Base-by-base conservation (phyloP, 2,888 invertebrate genomes). In the Eristalinus aeneus region DNA sequence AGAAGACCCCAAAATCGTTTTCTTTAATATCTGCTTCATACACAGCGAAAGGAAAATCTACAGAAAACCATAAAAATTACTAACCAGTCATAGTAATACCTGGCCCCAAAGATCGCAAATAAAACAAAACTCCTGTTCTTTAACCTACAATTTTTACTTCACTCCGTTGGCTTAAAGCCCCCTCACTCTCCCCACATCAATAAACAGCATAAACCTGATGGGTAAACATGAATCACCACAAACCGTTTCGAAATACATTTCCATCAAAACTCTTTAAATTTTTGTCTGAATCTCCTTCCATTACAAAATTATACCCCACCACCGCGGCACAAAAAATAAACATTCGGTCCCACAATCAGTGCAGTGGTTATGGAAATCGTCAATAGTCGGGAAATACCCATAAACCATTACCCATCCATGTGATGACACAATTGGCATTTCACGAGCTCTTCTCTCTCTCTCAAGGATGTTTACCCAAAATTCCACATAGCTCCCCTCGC, bases 361-460 rank as follows among this genome's bases (percentile, higher is more conserved):
- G 5, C 16, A 16, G n/a, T n/a, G 46, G 16, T 46, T 16, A 16
- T 46, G 16, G 46, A 46, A 16, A 16, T n/a, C 46, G n/a, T 16
- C 46, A 46, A 46, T 46, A 46, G 46, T 46, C 46, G 46, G 46
- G 8, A 46, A 46, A 46, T 46, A 46, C 31, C 64, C 16, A 64
- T 56, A 63, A 69, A 23, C 46, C 16, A 46, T 72, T 60, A 39
- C 16, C 16, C 64, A 31, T 46, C 60, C 20, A 64, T 32, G 71
- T 16, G 58, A 58, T 65, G 58, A 60, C 58, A 72, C 72, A 72
- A 58, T 72, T 72, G 39, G 20, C 39, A 71, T 71, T 77, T 71
- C 71, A 77, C 64, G 77, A 58, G 60, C 36, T 69, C 32, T 64
- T 16, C 46, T 16, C 46, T 39, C 16, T 39, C 39, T 12, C 53